Evolutionary conservation across 2,797 vertebrate genomes (phyloP).

Genomic region (Avahi laniger): DNA sequence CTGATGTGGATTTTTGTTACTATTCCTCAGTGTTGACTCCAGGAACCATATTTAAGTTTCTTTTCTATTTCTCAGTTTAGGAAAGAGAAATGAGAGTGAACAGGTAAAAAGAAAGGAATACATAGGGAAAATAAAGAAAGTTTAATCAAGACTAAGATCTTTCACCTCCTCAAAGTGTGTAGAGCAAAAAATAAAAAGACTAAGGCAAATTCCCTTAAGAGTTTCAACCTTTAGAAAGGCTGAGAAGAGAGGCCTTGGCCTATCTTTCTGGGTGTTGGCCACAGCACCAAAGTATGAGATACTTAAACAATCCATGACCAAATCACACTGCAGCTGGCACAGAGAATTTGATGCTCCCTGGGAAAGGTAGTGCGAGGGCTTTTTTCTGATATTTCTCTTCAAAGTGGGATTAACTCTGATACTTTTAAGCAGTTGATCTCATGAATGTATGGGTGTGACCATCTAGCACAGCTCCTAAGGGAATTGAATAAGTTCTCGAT

Average conservation of each 20-base stretch:
- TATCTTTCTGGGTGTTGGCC: background rate
- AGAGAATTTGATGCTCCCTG: background rate
- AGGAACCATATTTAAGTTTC: background rate
- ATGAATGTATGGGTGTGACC: background rate
- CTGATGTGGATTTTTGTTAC: background rate
- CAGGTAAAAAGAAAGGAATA: background rate
- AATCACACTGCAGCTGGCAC: background rate
- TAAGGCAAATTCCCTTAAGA: background rate
- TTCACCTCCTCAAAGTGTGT: background rate
- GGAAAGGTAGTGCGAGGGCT: background rate
- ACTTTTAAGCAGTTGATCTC: background rate
- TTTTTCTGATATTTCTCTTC: background rate
- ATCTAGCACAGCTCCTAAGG: background rate
- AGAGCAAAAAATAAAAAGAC: background rate
- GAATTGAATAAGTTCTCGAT: background rate
- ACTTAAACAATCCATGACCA: background rate
- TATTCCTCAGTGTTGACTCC: background rate
- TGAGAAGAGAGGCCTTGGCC: background rate
- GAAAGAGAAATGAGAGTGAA: background rate
- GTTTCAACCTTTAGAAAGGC: background rate
- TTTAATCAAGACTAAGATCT: background rate
- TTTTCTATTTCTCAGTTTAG: constrained; percentile 3
- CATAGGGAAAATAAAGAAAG: background rate
- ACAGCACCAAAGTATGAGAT: background rate
- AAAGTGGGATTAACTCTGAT: background rate